Conservation (phyloP, 2,113 vertebrate genomes). For the Chloropsis hardwickii region DNA sequence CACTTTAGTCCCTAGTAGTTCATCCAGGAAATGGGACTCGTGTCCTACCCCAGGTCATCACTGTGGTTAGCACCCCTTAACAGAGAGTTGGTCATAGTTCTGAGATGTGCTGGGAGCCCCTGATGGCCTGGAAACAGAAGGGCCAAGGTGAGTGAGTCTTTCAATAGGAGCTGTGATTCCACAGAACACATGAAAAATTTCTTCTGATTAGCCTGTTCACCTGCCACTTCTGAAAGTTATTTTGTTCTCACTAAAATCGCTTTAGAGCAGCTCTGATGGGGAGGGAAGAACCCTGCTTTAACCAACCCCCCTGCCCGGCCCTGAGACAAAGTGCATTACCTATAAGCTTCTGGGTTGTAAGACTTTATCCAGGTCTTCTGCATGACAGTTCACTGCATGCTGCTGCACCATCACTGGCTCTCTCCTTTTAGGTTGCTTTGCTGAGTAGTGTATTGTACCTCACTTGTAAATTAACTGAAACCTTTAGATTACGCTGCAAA, state of each 20-base stretch:
- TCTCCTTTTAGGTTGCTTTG: constrained; percentile 72
- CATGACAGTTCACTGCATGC: constrained; percentile 79
- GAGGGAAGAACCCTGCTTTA: constrained; percentile 43
- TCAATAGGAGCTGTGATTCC: constrained; percentile 34
- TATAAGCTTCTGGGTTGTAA: neutral
- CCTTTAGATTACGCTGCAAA: constrained; percentile 69
- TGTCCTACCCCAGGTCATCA: constrained; percentile 45
- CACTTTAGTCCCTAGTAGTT: constrained; percentile 62
- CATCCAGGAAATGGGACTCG: constrained; percentile 48
- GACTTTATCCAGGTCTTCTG: constrained; percentile 66
- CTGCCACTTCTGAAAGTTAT: constrained; percentile 55
- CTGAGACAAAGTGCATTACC: constrained; percentile 46
- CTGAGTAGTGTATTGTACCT: constrained; percentile 66
- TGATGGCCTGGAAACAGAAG: constrained; percentile 58
- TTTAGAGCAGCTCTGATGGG: constrained; percentile 53
- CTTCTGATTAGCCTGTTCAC: constrained; percentile 26
- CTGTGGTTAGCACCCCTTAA: constrained; percentile 37
- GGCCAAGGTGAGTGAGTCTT: constrained; percentile 30
- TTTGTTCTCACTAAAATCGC: constrained; percentile 51
- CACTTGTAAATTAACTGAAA: constrained; percentile 63
- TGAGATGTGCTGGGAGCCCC: constrained; percentile 54
- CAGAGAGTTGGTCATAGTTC: neutral
- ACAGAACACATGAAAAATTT: constrained; percentile 41
- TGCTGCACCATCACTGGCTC: constrained; percentile 68
- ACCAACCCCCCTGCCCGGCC: neutral